Percentiles rank a stretch among this genome's conserved stretches.
phyloP scores from a whole-genome alignment of 1,140 invertebrate species.

The Drosophila sturtevanti region DNA sequence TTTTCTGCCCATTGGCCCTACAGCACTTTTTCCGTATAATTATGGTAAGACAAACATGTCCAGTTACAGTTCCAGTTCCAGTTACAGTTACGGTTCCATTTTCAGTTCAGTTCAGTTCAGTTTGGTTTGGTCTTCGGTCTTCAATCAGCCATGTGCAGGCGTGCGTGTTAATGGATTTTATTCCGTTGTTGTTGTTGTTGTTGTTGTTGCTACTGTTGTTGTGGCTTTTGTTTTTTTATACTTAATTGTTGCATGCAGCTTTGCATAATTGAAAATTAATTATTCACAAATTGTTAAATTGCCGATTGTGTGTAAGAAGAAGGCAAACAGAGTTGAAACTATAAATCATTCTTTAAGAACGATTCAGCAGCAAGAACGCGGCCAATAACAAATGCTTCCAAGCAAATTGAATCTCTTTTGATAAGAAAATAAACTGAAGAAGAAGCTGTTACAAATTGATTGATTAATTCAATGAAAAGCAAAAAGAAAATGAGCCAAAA shows the following conservation, averaged over 20 bases:
- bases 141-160: slow-evolving; percentile 28
- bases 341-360: background rate
- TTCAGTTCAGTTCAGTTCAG: background rate
- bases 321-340: background rate
- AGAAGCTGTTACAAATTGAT: slow-evolving; percentile 59
- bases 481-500: background rate
- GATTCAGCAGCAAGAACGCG: too few relatives aligned
- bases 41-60: slow-evolving; percentile 70
- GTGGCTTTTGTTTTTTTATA: background rate
- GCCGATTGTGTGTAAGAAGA: slow-evolving; percentile 16
- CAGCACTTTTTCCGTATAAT: slow-evolving; percentile 66
- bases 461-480: slow-evolving; percentile 72
- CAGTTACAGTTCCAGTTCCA: slow-evolving; percentile 11
- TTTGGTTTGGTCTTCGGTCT: background rate
- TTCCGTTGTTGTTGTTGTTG: slow-evolving; percentile 25
- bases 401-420: slow-evolving; percentile 22
- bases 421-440: slow-evolving; percentile 15
- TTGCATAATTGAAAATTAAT: slow-evolving; percentile 80
- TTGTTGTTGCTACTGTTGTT: background rate
- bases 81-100: background rate
- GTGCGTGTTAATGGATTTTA: slow-evolving; percentile 68
- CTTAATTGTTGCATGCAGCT: slow-evolving; percentile 35
- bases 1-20: slow-evolving; percentile 40
- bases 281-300: slow-evolving; percentile 79
- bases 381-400: slow-evolving; percentile 6